Evolutionary conservation across 2,113 vertebrate species (phyloP).

Genomic region (Platycercus adscitus): DNA sequence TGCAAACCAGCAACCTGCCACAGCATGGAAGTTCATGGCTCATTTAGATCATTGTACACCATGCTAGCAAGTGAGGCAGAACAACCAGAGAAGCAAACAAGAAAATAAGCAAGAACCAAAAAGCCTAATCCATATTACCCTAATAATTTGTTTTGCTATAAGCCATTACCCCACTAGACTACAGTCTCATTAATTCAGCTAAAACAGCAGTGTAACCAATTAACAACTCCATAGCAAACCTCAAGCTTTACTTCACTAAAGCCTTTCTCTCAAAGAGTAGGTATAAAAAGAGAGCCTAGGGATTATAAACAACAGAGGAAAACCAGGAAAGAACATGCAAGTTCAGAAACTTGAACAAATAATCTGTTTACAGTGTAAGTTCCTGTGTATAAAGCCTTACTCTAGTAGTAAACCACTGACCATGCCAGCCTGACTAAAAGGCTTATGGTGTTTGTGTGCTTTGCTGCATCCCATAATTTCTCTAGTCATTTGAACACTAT

Average conservation of each 20-base stretch:
- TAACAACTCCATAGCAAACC: background rate
- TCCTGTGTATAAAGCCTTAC: background rate
- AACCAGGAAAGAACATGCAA: background rate
- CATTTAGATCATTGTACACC: background rate
- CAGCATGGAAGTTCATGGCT: background rate
- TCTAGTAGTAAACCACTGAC: background rate
- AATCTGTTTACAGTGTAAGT: background rate
- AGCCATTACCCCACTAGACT: background rate
- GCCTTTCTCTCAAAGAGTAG: background rate
- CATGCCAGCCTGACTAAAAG: background rate
- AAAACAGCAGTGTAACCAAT: background rate
- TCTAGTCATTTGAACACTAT: slow-evolving; percentile 71
- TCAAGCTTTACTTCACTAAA: background rate
- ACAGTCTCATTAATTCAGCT: background rate
- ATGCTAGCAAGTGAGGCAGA: background rate
- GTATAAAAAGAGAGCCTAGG: background rate
- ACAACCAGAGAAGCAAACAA: background rate
- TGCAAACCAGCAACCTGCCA: background rate
- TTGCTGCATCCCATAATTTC: slow-evolving; percentile 27
- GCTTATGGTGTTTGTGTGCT: background rate
- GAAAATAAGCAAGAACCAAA: background rate
- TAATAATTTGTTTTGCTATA: background rate
- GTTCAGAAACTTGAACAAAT: slow-evolving; percentile 11
- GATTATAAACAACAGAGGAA: background rate
- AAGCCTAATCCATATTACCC: background rate